These are phyloP conservation scores for Otocyon megalotis DNA, from an alignment of 2,113 vertebrate genomes.

Conservation along the genomic window DNA sequence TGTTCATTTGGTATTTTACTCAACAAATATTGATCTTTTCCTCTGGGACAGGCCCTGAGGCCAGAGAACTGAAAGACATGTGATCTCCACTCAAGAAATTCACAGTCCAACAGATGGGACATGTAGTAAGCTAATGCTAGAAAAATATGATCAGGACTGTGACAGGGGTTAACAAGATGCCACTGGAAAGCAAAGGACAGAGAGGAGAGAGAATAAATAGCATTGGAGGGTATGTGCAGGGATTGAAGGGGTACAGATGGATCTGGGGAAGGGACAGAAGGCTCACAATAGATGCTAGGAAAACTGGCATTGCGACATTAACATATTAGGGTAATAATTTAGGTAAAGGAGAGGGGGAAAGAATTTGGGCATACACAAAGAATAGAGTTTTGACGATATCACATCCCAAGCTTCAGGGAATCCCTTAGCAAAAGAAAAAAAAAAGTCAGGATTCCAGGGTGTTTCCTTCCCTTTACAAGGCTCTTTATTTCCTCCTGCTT, in stretches of 20 bases:
- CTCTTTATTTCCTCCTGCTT: not conserved
- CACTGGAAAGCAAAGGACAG: not conserved
- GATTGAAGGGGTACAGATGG: not conserved
- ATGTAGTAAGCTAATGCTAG: not conserved
- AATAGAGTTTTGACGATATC: not conserved
- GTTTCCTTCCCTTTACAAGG: not conserved
- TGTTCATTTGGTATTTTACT: slow-evolving; percentile 6
- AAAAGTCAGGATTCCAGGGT: not conserved
- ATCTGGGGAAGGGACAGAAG: not conserved
- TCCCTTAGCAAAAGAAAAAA: not conserved
- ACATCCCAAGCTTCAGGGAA: not conserved
- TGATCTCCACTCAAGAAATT: not conserved
- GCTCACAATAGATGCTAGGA: not conserved
- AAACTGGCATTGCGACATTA: not conserved
- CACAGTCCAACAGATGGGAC: not conserved
- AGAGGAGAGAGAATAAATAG: not conserved
- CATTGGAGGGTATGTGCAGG: not conserved
- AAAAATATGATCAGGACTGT: not conserved
- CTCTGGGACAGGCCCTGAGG: not conserved
- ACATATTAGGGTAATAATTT: not conserved
- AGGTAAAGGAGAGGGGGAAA: not conserved
- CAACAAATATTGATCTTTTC: not conserved
- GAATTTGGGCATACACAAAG: not conserved
- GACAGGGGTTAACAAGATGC: not conserved
- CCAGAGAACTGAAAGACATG: not conserved